Conservation (phyloP, 2,888 invertebrate species). For the Mactromeris polynyma region DNA sequence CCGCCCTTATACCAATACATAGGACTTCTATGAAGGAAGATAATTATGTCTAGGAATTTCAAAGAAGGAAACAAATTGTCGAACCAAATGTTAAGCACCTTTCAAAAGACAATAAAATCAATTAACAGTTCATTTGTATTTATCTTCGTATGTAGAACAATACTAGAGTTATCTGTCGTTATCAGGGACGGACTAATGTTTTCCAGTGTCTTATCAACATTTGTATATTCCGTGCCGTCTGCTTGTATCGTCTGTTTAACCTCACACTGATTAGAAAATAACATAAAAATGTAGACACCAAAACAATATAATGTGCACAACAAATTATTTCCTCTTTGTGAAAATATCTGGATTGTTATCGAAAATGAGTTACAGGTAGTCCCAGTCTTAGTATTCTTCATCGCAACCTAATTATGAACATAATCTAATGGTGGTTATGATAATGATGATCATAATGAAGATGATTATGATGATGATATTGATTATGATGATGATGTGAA, state of each 20-base stretch:
- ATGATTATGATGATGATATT: too few relatives aligned
- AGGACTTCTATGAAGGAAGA: too few relatives aligned
- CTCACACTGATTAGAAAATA: slow-evolving; percentile 30
- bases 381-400: too few relatives aligned
- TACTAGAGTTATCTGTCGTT: slow-evolving; percentile 28
- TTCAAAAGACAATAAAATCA: slow-evolving; percentile 68
- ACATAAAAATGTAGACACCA: slow-evolving; percentile 18
- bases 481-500: too few relatives aligned
- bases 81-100: slow-evolving; percentile 37
- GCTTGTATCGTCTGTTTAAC: slow-evolving; percentile 18
- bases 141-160: slow-evolving; percentile 51
- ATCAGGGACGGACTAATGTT: slow-evolving; percentile 38
- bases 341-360: neutral
- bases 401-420: too few relatives aligned
- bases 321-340: neutral
- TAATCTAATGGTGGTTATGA: too few relatives aligned
- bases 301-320: neutral
- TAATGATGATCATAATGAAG: too few relatives aligned
- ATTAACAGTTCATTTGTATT: slow-evolving; percentile 56
- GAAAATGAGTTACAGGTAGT: too few relatives aligned
- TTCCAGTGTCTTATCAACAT: slow-evolving; percentile 23
- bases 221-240: slow-evolving; percentile 27
- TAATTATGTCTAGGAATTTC: too few relatives aligned
- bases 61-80: neutral
- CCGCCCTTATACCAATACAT: too few relatives aligned